phyloP scores from a whole-genome alignment of 2,797 vertebrate species.

The Lepilemur septentrionalis region DNA sequence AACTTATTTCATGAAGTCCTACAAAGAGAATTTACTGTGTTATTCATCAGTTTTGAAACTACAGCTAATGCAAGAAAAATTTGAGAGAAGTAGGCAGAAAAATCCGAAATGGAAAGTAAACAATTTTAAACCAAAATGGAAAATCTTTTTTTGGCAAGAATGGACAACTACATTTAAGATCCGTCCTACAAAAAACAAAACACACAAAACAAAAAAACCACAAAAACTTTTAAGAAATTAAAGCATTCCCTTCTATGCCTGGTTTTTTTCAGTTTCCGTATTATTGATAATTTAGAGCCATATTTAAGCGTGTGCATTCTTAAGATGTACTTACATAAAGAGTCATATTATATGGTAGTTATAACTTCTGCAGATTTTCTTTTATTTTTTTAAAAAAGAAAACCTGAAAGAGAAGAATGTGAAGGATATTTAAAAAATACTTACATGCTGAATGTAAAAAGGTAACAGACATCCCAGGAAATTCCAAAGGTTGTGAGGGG shows the following conservation, averaged over 20 bases:
- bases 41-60: not conserved
- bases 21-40: not conserved
- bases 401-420: not conserved
- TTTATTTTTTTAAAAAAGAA: slow-evolving; percentile 10
- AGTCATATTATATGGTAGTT: not conserved
- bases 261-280: not conserved
- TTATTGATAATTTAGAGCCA: not conserved
- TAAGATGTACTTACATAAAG: not conserved
- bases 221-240: not conserved
- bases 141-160: not conserved
- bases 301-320: not conserved
- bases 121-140: not conserved
- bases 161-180: not conserved
- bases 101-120: slow-evolving; percentile 9
- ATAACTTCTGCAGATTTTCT: not conserved
- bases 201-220: not conserved
- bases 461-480: slow-evolving; percentile 58
- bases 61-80: not conserved
- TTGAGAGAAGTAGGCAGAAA: not conserved
- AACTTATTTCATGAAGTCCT: not conserved
- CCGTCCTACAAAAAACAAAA: not conserved
- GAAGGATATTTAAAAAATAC: slow-evolving; percentile 78
- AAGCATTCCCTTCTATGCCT: not conserved
- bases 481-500: slow-evolving; percentile 65
- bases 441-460: slow-evolving; percentile 86